These are phyloP conservation scores for Seladonia tumulorum DNA, from an alignment of 2,888 invertebrate species.

Conservation along the genomic window DNA sequence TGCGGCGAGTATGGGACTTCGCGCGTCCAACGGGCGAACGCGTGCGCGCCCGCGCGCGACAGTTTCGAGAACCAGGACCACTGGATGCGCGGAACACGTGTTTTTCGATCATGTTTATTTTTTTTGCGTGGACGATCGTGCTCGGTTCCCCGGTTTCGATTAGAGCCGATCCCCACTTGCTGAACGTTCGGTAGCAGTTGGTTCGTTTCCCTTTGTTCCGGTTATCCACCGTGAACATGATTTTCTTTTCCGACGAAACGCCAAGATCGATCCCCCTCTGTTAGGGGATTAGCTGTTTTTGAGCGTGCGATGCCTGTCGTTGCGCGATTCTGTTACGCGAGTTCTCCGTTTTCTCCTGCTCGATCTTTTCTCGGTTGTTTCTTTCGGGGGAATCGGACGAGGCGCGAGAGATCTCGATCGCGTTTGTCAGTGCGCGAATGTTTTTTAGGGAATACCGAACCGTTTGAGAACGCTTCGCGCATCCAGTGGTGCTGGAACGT, in stretches of 20 bases:
- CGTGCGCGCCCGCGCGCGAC: constrained; percentile 49
- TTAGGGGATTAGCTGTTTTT: background rate
- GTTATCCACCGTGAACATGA: background rate
- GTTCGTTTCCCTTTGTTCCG: background rate
- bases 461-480: background rate
- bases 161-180: background rate
- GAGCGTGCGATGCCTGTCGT: background rate
- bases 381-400: background rate
- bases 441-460: background rate
- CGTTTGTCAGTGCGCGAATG: background rate
- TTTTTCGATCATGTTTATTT: background rate
- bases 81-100: constrained; percentile 46
- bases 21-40: constrained; percentile 50
- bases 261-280: background rate
- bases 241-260: background rate
- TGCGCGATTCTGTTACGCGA: background rate
- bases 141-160: background rate
- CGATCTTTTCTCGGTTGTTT: background rate
- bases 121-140: background rate
- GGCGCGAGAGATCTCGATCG: background rate
- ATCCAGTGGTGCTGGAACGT: constrained; percentile 49
- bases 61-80: constrained; percentile 37
- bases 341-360: background rate
- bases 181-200: background rate
- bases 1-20: constrained; percentile 56